A percentile compares a stretch with the other conserved stretches of the same genome.
Conservation (phyloP, 2,113 vertebrate species). For the Salvator merianae region DNA sequence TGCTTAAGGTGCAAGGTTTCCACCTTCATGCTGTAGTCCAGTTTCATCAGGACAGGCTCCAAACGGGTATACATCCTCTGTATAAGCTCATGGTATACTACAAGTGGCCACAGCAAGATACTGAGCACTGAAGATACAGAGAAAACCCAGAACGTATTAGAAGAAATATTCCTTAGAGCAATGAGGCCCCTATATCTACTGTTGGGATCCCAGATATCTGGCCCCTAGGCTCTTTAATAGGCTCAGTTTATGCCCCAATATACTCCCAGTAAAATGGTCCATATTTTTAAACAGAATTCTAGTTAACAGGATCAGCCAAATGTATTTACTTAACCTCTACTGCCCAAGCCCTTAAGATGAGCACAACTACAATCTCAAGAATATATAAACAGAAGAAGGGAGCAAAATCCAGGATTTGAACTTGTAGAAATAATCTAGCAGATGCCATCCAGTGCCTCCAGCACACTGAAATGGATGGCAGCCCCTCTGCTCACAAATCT, state of each 20-base stretch:
- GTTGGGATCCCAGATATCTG: neutral
- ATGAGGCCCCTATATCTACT: neutral
- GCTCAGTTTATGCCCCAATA: neutral
- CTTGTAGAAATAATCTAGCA: neutral
- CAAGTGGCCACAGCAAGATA: conserved; percentile 94
- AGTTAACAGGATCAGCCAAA: neutral
- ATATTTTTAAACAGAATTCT: neutral
- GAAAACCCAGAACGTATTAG: conserved; percentile 32
- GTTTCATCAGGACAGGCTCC: conserved; percentile 97
- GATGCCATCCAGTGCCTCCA: neutral
- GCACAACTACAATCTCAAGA: neutral
- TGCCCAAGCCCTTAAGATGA: neutral
- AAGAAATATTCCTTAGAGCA: neutral
- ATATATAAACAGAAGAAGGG: neutral
- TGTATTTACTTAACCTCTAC: neutral
- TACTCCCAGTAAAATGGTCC: neutral
- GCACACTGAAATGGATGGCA: neutral
- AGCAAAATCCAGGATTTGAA: neutral
- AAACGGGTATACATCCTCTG: conserved; percentile 97
- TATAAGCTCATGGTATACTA: conserved; percentile 97
- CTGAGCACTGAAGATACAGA: conserved; percentile 83
- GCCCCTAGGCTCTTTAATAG: neutral
- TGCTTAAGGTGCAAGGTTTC: conserved; percentile 89
- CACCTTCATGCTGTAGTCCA: conserved; percentile 99
- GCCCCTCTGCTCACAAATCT: conserved; percentile 1